Percentiles rank a stretch among this genome's conserved stretches.
Evolutionary conservation across 2,888 invertebrate species (phyloP).

Genomic region (Endomychus coccineus): DNA sequence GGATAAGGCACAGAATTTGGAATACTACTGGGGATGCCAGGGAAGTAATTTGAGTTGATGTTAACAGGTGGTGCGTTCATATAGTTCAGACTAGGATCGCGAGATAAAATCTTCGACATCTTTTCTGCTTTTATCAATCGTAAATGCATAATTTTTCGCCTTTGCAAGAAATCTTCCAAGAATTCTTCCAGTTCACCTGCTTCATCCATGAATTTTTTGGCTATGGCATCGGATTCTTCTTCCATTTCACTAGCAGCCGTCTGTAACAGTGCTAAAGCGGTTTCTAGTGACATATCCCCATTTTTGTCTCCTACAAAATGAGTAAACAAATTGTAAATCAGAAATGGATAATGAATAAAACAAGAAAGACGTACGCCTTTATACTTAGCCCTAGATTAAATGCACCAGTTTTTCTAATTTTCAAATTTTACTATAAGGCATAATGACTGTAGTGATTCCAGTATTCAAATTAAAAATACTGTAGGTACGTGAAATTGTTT

Average conservation of each 20-base stretch:
- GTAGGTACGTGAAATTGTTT: too few relatives aligned
- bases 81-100: constrained; percentile 34
- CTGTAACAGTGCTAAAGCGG: constrained; percentile 80
- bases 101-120: constrained; percentile 65
- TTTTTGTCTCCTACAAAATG: constrained; percentile 61
- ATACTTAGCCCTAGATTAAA: too few relatives aligned
- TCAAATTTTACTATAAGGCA: too few relatives aligned
- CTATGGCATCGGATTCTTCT: constrained; percentile 81
- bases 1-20: constrained; percentile 55
- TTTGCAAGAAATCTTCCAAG: constrained; percentile 71
- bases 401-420: too few relatives aligned
- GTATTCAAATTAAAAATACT: too few relatives aligned
- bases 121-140: constrained; percentile 91
- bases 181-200: constrained; percentile 72
- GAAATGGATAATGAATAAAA: too few relatives aligned
- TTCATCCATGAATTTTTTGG: constrained; percentile 72
- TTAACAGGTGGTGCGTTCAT: constrained; percentile 39
- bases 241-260: constrained; percentile 89
- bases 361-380: too few relatives aligned
- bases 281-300: constrained; percentile 73
- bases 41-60: constrained; percentile 44
- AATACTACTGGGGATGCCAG: constrained; percentile 34
- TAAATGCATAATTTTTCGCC: constrained; percentile 69
- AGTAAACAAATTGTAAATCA: too few relatives aligned
- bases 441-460: too few relatives aligned